Evolutionary conservation across 1,140 invertebrate species (phyloP), one percentile per base, ranked within the genome.

Genomic region (Globodera rostochiensis): DNA sequence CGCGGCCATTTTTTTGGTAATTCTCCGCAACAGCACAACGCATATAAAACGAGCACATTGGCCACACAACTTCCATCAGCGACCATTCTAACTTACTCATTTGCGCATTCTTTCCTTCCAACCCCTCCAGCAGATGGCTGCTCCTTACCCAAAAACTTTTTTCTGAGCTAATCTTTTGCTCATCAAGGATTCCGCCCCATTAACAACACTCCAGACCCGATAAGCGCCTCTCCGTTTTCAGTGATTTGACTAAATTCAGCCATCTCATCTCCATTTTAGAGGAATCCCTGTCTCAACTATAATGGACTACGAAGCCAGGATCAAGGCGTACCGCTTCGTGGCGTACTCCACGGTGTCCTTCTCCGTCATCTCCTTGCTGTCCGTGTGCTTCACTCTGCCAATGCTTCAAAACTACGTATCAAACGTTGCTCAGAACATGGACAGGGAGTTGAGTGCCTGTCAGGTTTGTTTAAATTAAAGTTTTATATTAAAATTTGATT

Each of bases 351-450:
- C 85, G 19, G 84, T 85, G 15, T 83, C 84, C 45, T 85, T 85
- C 57, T 86, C 85, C 73, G 75, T 85, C 25, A 86, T 86, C 50
- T 80, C 84, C 7, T 57, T 85, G 47, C 49, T 84, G 57, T 83
- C 82, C 45, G 84, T 88, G 60, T 80, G 86, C 85, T 87, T 89
- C 79, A 89, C 88, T 49, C 81, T 89, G 47, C 88, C 88, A 9
- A 89, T 89, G 74, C 77, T 89, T 13, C 81, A 89, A 80, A 89
- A 80, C 49, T 89, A 89, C 69, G 88, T 89, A 19, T 79, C 88
- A 46, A 85, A 83, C 19, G 87, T 89, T 15, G 80, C 84, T 46
- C 77, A 84, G 25, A 85, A 84, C 82, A 90, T 88, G 64, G 90
- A 88, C 74, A 64, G 84, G 66, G 88, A 89, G 69, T 81, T 89